Base-by-base conservation (phyloP, 1,140 invertebrate genomes). In the Tenebrio molitor region DNA sequence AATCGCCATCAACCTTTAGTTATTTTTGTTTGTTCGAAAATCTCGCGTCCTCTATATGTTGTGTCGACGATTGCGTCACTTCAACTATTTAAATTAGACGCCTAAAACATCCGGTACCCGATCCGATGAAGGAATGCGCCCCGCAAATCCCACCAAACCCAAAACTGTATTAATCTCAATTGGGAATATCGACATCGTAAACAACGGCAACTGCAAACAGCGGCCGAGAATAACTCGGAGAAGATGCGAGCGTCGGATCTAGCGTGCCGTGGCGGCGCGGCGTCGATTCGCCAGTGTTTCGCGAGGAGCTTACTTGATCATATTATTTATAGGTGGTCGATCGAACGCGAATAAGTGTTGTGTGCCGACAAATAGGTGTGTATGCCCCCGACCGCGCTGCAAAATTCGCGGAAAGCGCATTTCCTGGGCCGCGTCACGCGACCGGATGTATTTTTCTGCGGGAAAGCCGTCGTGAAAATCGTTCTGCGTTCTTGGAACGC, bases 241-340 rank as follows among this genome's bases (percentile, higher is more conserved):
- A 42, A 71, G 68, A 74, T 70, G 42, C 33, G 58, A 73, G 29
- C 36, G 6, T 7, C 5, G 15, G 62, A 41, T 67, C 41, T 34
- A 39, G 53, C 64, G 42, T 69, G 74, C 65, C 15, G 64, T 63
- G 36, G 8, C 33, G 63, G 66, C n/a, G n/a, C n/a, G n/a, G n/a
- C n/a, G n/a, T 69, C 70, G 71, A 69, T 73, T 50, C 72, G 68
- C 65, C 44, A 71, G 74, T 76, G 72, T 74, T 71, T 72, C 53
- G 63, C 69, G 71, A 71, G 19, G 71, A 74, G 74, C 66, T 72
- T 66, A 15, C 68, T 71, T 69, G 68, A 66, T 66, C 72, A 15
- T 58, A 58, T 73, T 77, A 73, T 75, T 77, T 77, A 71, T 75
- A 75, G 74, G 39, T 65, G 66, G 67, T 72, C 34, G 66, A 69